Conservation (phyloP, 2,888 invertebrate species). For the Lagria hirta region DNA sequence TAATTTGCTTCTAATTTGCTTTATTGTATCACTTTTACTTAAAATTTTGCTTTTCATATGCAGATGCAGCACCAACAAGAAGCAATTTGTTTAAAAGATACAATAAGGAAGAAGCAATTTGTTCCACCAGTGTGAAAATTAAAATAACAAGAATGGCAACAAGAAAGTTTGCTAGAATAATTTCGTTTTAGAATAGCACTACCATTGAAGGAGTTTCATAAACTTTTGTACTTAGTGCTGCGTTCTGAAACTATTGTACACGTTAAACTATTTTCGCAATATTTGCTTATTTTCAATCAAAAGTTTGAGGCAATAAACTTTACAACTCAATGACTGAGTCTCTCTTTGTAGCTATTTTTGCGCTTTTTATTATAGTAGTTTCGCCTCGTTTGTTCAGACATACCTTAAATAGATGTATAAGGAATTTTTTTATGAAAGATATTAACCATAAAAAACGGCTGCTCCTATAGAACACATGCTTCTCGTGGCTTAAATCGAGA, state of each 20-base stretch:
- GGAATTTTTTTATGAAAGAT: too few species aligned
- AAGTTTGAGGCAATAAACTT: conserved; percentile 20
- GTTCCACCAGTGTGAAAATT: too few species aligned
- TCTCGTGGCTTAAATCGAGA: conserved; percentile 4
- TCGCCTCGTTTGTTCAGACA: too few species aligned
- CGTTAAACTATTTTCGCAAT: conserved; percentile 22
- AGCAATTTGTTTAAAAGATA: conserved; percentile 11
- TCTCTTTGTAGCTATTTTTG: too few species aligned
- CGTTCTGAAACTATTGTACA: conserved; percentile 18
- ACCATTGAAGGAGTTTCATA: conserved; percentile 15
- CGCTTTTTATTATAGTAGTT: too few species aligned
- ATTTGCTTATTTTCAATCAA: conserved; percentile 29
- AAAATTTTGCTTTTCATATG: too few species aligned
- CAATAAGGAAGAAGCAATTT: conserved; percentile 13
- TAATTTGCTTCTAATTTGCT: too few species aligned
- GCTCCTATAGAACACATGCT: conserved; percentile 16
- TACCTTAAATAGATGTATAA: too few species aligned
- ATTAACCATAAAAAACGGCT: conserved; percentile 9
- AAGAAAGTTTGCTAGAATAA: conserved; percentile 16
- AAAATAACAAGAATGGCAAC: too few species aligned
- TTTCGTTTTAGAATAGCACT: conserved; percentile 17
- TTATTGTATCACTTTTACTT: too few species aligned
- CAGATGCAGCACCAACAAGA: conserved; percentile 3
- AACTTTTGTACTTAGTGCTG: conserved; percentile 20
- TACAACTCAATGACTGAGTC: too few species aligned